Percentiles rank a stretch among this genome's conserved stretches.
phyloP scores from a whole-genome alignment of 2,113 vertebrate genomes.

The Ahaetulla prasina region DNA sequence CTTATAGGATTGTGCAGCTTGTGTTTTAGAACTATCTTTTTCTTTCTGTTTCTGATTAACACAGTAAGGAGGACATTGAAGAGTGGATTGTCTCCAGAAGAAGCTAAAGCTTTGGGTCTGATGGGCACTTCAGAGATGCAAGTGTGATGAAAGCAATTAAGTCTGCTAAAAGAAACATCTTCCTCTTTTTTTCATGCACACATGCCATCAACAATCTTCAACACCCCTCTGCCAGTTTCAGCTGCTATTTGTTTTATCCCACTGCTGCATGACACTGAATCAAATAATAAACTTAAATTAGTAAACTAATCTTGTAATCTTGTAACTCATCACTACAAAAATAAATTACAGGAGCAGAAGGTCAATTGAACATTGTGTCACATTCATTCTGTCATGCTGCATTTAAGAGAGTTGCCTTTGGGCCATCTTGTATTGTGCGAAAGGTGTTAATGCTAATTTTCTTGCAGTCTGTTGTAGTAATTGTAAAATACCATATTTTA shows the following conservation, averaged over 20 bases:
- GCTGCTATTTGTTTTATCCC: conserved; percentile 47
- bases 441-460: conserved; percentile 59
- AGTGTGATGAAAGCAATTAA: conserved; percentile 80
- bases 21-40: conserved; percentile 4
- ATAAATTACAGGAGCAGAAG: neutral
- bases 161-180: conserved; percentile 11
- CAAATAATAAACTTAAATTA: conserved; percentile 2
- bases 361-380: conserved; percentile 4
- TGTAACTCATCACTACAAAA: conserved; percentile 21
- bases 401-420: conserved; percentile 12
- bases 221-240: conserved; percentile 52
- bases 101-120: conserved; percentile 90
- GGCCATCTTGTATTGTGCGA: conserved; percentile 46
- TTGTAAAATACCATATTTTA: conserved; percentile 53
- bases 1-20: neutral
- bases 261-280: conserved; percentile 32
- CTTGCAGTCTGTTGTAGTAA: conserved; percentile 55
- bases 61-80: conserved; percentile 94
- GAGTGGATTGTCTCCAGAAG: conserved; percentile 89
- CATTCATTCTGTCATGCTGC: conserved; percentile 25
- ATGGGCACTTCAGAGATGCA: conserved; percentile 89
- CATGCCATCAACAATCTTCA: conserved; percentile 23
- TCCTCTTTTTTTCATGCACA: neutral
- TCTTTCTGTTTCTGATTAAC: neutral
- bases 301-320: conserved; percentile 36